A percentile compares a stretch with the other conserved stretches of the same genome.
Evolutionary conservation across 2,888 invertebrate species (phyloP).

Genomic region (Ypsolopha sequella): DNA sequence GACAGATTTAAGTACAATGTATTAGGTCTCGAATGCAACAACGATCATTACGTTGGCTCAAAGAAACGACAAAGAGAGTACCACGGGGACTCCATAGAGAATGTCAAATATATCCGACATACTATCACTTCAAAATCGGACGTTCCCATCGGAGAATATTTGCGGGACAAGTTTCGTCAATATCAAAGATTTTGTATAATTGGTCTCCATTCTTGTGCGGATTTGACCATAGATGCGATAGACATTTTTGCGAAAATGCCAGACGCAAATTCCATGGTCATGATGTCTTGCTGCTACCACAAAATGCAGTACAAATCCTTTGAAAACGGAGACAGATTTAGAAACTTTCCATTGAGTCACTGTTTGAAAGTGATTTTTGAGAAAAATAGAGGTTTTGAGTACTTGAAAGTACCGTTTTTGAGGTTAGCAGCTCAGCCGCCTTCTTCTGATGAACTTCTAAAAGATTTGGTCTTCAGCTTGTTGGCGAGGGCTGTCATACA

Average conservation of each 20-base stretch:
- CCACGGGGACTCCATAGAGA: constrained; percentile 56
- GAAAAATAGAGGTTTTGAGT: constrained; percentile 34
- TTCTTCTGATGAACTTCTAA: constrained; percentile 56
- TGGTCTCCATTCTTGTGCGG: constrained; percentile 85
- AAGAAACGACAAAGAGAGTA: constrained; percentile 67
- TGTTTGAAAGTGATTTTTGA: constrained; percentile 45
- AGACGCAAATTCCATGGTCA: constrained; percentile 66
- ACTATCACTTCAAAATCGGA: constrained; percentile 66
- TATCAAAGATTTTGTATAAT: constrained; percentile 38
- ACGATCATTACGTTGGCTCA: constrained; percentile 67
- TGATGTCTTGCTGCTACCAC: constrained; percentile 88
- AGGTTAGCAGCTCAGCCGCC: constrained; percentile 80
- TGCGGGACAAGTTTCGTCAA: constrained; percentile 44
- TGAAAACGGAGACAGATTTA: constrained; percentile 41
- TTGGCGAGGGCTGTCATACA: constrained; percentile 74
- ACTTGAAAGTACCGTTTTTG: constrained; percentile 75
- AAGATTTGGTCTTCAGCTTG: constrained; percentile 63
- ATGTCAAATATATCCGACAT: constrained; percentile 72
- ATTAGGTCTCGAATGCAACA: constrained; percentile 76
- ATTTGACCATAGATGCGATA: constrained; percentile 77
- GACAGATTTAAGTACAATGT: constrained; percentile 70
- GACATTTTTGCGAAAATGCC: constrained; percentile 73
- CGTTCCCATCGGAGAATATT: constrained; percentile 40
- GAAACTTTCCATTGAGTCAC: constrained; percentile 76
- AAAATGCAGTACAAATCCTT: constrained; percentile 50